phyloP scores from a whole-genome alignment of 2,113 vertebrate genomes.

The Nansenia antarctica region DNA sequence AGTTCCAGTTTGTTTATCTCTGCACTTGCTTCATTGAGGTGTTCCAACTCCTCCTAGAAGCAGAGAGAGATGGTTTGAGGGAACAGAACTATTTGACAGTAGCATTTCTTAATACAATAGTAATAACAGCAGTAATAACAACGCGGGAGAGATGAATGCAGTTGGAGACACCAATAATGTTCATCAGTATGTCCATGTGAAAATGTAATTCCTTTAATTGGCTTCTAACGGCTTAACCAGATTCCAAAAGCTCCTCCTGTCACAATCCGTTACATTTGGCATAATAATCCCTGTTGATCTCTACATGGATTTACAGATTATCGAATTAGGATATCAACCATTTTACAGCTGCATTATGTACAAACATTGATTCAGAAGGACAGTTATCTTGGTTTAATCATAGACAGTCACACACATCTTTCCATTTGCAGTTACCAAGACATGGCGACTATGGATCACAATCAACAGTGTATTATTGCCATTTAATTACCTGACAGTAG shows the following conservation, averaged over 20 bases:
- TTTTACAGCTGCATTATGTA: not conserved
- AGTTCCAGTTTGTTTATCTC: conserved; percentile 92
- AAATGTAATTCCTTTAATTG: not conserved
- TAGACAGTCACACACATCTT: too few relatives aligned
- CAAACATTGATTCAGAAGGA: not conserved
- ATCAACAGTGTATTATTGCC: too few relatives aligned
- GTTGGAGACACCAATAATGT: not conserved
- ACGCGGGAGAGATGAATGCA: not conserved
- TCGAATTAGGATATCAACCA: not conserved
- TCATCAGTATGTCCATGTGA: too few relatives aligned
- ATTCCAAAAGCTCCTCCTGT: not conserved
- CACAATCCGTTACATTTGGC: not conserved
- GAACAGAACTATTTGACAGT: not conserved
- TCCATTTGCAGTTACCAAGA: too few relatives aligned
- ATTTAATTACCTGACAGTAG: too few relatives aligned
- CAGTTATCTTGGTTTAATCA: not conserved
- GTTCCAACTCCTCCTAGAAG: conserved; percentile 88
- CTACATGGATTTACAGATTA: not conserved
- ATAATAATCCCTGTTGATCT: not conserved
- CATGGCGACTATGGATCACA: too few relatives aligned
- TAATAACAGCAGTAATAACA: not conserved
- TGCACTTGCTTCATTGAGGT: conserved; percentile 91
- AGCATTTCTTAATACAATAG: not conserved
- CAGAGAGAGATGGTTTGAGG: not conserved
- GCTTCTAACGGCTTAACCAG: not conserved